Evolutionary conservation across 1,140 invertebrate species (phyloP), one percentile per base, ranked within the genome.

Genomic region (Sycophaga agraensis): DNA sequence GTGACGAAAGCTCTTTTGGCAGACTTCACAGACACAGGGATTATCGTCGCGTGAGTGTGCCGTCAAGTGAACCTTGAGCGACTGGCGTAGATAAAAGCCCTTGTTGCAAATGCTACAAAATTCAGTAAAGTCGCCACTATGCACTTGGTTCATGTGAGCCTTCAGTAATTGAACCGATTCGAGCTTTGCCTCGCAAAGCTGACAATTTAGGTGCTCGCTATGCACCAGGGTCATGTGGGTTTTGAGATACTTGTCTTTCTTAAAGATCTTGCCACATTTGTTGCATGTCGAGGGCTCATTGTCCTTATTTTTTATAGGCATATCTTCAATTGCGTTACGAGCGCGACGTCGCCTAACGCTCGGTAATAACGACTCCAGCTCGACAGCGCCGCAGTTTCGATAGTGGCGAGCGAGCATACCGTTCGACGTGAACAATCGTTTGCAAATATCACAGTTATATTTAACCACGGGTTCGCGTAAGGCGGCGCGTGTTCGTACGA

Each of bases 261-360:
- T 76, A 37, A 74, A 76, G 1, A 67, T 28, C 14, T 74, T 75
- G 17, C 70, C 40, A 34, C 72, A 76, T 0, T 70, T 58, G 34
- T 60, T 48, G 34, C 73, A 74, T 68, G 94, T 91, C 65, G 93
- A 90, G 1, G 92, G 91, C n/a, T 89, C 79, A 0, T 86, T 84
- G 0, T 85, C 86, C 50, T 50, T 24, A 19, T 39, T 31, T 21
- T 17, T 28, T 34, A 22, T 46, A 2, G 40, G 11, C 4, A 1
- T 17, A 1, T 12, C 9, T n/a, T n/a, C n/a, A n/a, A n/a, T n/a
- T 4, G 53, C n/a, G n/a, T 11, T 43, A 2, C 57, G 46, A 7
- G 55, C 2, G 2, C 19, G 43, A 5, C 35, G 8, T 7, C 14
- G 11, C 1, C 17, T 43, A 8, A 26, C 9, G 9, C 5, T 48